Percentiles rank a stretch among this genome's conserved stretches.
Evolutionary conservation across 2,888 invertebrate genomes (phyloP).

Genomic region (Drosophila infuscata): DNA sequence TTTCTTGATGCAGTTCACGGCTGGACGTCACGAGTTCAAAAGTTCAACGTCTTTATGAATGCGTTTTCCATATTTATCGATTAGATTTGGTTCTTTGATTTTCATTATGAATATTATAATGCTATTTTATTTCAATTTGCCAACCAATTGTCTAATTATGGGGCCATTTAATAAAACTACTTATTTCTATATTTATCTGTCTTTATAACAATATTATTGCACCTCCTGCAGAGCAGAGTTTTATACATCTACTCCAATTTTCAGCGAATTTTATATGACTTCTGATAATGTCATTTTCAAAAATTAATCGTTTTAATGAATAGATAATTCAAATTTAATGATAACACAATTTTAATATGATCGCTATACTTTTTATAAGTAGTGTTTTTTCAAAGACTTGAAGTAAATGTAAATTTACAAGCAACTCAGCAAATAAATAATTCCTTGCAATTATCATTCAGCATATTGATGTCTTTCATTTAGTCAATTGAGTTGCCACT

Average conservation of each 20-base stretch:
- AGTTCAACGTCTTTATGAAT: constrained; percentile 66
- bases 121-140: background rate
- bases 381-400: background rate
- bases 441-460: constrained; percentile 7
- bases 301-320: background rate
- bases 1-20: constrained; percentile 50
- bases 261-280: background rate
- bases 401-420: background rate
- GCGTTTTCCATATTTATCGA: constrained; percentile 62
- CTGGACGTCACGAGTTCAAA: constrained; percentile 63
- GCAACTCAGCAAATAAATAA: background rate
- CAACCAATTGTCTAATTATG: background rate
- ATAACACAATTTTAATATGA: too few relatives aligned
- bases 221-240: background rate
- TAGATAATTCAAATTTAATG: background rate
- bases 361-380: background rate
- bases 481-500: constrained; percentile 55
- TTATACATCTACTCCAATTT: background rate
- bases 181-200: background rate
- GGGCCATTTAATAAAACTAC: background rate
- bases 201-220: background rate
- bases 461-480: constrained; percentile 39
- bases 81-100: constrained; percentile 23
- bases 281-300: background rate
- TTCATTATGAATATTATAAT: background rate